Conservation (phyloP, 2,797 vertebrate species). For the Darevskia nairensis region DNA sequence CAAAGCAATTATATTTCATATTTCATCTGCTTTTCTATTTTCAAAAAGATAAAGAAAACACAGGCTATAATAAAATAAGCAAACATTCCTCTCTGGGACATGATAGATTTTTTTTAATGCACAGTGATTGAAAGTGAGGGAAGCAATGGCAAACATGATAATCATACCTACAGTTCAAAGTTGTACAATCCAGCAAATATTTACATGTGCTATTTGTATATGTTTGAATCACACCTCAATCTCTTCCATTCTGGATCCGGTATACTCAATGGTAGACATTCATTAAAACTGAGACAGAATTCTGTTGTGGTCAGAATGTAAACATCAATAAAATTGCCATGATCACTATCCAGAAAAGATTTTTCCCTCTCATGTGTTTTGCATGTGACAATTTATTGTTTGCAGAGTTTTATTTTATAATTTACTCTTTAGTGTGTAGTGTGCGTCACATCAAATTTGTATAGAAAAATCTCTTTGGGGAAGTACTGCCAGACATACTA, state of each 20-base stretch:
- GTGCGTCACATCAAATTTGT: neutral
- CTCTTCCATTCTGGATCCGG: neutral
- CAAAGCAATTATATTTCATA: neutral
- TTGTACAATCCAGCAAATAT: neutral
- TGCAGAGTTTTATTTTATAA: neutral
- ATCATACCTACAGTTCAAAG: neutral
- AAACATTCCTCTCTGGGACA: neutral
- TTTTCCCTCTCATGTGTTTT: neutral
- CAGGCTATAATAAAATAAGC: neutral
- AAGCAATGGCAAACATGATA: neutral
- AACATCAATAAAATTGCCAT: neutral
- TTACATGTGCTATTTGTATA: neutral
- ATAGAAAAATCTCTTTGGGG: slow-evolving; percentile 24
- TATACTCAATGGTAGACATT: neutral
- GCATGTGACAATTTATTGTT: neutral
- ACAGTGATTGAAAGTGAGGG: neutral
- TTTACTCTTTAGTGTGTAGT: neutral
- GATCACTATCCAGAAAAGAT: neutral
- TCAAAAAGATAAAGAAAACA: neutral
- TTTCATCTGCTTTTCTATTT: neutral
- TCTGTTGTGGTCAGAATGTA: neutral
- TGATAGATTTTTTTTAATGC: neutral
- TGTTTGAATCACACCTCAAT: neutral
- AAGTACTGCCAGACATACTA: slow-evolving; percentile 5
- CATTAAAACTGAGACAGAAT: neutral